A percentile compares a stretch with the other conserved stretches of the same genome.
Conservation (phyloP, 1,140 invertebrate species). For the Oryctes rhinoceros region DNA sequence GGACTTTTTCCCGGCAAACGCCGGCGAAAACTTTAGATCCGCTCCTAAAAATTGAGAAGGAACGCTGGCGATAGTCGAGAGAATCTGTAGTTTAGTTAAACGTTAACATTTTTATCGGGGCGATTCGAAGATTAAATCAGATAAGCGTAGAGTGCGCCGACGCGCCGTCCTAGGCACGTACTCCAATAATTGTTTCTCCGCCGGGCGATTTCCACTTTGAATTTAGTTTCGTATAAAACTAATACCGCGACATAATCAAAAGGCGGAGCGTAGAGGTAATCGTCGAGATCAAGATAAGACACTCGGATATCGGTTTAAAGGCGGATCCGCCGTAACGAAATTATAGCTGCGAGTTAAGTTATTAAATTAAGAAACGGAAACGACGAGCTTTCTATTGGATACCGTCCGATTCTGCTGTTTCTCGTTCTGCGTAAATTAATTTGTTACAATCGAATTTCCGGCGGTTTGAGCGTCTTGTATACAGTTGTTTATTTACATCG, state of each 20-base stretch:
- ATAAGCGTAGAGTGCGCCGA: not conserved
- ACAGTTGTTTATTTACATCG: too few relatives aligned
- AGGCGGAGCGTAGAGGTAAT: not conserved
- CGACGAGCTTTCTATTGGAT: not conserved
- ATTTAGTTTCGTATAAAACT: conserved; percentile 34
- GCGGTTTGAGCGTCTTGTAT: too few relatives aligned
- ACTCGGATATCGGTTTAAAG: not conserved
- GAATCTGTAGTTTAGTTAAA: not conserved
- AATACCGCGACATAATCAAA: not conserved
- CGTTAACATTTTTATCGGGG: conserved; percentile 24
- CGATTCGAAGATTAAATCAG: conserved; percentile 4
- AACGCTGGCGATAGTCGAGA: not conserved
- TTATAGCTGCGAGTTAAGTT: not conserved
- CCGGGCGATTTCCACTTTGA: not conserved
- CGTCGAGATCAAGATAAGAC: not conserved
- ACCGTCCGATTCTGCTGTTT: not conserved
- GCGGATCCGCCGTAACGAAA: not conserved
- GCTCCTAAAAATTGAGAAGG: not conserved
- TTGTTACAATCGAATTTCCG: too few relatives aligned
- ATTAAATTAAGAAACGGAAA: not conserved
- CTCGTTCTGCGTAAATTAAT: not conserved
- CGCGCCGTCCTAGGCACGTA: not conserved
- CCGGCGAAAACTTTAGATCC: too few relatives aligned
- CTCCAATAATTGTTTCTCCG: conserved; percentile 8
- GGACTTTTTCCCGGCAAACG: not conserved